Percentiles rank a stretch among this genome's conserved stretches.
These are phyloP conservation scores for Coregonus ussuriensis DNA, from an alignment of 2,797 vertebrate species.

Conservation along the genomic window DNA sequence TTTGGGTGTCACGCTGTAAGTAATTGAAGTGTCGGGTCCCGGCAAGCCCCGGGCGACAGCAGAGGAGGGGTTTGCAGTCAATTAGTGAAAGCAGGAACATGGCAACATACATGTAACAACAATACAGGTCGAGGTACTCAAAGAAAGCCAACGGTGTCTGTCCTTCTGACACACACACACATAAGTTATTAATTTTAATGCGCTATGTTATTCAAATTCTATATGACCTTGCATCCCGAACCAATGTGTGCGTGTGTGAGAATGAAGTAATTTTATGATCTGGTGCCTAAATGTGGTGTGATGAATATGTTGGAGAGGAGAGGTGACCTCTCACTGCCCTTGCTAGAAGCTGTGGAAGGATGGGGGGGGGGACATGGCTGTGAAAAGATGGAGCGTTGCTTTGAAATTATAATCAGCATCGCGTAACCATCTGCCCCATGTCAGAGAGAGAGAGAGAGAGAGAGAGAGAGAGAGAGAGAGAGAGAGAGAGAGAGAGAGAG, in stretches of 20 bases:
- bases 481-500: not conserved
- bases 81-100: conserved; percentile 55
- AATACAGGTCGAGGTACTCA: not conserved
- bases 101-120: conserved; percentile 39
- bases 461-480: conserved; percentile 11
- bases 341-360: conserved; percentile 22
- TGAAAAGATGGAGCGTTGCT: conserved; percentile 54
- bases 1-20: conserved; percentile 55
- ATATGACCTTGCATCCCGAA: not conserved
- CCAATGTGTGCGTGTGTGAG: conserved; percentile 4
- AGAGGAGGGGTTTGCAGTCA: conserved; percentile 35
- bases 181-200: conserved; percentile 12
- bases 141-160: conserved; percentile 16
- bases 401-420: conserved; percentile 72
- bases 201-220: not conserved
- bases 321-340: conserved; percentile 63
- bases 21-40: conserved; percentile 60
- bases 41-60: conserved; percentile 33
- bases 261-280: conserved; percentile 33
- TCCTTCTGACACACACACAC: conserved; percentile 17
- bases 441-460: conserved; percentile 33
- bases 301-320: conserved; percentile 33
- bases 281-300: conserved; percentile 27
- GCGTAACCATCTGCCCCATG: conserved; percentile 59
- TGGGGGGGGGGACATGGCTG: conserved; percentile 12